A percentile compares a stretch with the other conserved stretches of the same genome.
phyloP scores from a whole-genome alignment of 2,797 vertebrate species.

The Momotus momota region DNA sequence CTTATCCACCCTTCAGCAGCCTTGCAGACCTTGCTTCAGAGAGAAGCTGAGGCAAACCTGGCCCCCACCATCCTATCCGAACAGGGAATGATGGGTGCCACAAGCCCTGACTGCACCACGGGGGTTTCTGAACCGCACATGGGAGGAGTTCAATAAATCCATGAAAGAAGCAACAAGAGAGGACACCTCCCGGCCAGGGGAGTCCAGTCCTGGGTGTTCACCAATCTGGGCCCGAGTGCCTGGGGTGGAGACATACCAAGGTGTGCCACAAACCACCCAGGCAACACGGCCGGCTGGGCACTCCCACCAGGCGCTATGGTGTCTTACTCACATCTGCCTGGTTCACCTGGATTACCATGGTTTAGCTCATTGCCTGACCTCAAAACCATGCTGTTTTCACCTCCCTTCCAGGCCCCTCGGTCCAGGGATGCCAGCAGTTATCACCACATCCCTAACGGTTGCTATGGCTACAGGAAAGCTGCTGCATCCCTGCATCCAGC shows the following conservation, averaged over 20 bases:
- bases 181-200: background rate
- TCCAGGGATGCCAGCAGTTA: background rate
- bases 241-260: rapidly evolving
- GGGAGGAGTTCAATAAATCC: background rate
- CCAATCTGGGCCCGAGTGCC: rapidly evolving
- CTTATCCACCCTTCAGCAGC: too few relatives aligned
- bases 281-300: background rate
- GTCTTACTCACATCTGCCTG: rapidly evolving
- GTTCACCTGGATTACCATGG: background rate
- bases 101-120: background rate
- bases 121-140: background rate
- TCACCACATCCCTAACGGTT: background rate
- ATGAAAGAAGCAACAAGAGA: background rate
- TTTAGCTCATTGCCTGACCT: background rate
- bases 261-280: background rate
- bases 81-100: rapidly evolving
- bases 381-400: background rate
- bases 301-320: background rate
- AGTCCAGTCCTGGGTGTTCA: background rate
- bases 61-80: rapidly evolving
- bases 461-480: background rate
- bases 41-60: too few relatives aligned
- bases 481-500: background rate
- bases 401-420: rapidly evolving
- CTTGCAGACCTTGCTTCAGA: background rate